Conservation (phyloP, 2,888 invertebrate genomes). For the Callinectes sapidus region DNA sequence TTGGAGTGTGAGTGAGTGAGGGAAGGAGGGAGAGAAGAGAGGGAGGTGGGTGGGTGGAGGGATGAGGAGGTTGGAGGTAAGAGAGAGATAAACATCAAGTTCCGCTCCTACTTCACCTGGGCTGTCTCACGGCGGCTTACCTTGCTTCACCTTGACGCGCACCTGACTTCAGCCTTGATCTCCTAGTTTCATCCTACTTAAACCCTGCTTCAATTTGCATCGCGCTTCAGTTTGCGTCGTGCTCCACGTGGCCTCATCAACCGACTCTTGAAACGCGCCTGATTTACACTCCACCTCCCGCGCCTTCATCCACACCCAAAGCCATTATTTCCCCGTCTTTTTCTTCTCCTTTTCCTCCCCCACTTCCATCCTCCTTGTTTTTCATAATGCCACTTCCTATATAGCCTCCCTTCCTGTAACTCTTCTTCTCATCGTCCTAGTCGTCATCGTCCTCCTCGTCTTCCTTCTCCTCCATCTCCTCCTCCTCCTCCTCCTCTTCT, state of each 20-base stretch:
- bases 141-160: conserved; percentile 15
- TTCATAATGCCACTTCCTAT: conserved; percentile 15
- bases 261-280: background rate
- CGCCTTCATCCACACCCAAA: conserved; percentile 27
- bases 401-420: background rate
- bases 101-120: conserved; percentile 32
- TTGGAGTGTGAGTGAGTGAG: background rate
- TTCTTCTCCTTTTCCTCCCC: conserved; percentile 9
- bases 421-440: background rate
- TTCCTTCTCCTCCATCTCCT: background rate
- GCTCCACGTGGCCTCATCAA: conserved; percentile 8
- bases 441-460: background rate
- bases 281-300: background rate
- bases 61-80: conserved; percentile 26
- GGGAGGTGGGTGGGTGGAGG: background rate
- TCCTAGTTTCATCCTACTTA: conserved; percentile 36
- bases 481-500: conserved; percentile 16
- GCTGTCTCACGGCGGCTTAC: conserved; percentile 30
- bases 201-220: conserved; percentile 36
- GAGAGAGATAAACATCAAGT: conserved; percentile 36
- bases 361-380: background rate
- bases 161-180: conserved; percentile 34
- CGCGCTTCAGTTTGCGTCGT: conserved; percentile 33
- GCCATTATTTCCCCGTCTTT: conserved; percentile 11
- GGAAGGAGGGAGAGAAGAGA: background rate